A percentile compares a stretch with the other conserved stretches of the same genome.
These are phyloP conservation scores for Mizuhopecten yessoensis DNA, from an alignment of 1,140 invertebrate genomes.

Conservation along the genomic window DNA sequence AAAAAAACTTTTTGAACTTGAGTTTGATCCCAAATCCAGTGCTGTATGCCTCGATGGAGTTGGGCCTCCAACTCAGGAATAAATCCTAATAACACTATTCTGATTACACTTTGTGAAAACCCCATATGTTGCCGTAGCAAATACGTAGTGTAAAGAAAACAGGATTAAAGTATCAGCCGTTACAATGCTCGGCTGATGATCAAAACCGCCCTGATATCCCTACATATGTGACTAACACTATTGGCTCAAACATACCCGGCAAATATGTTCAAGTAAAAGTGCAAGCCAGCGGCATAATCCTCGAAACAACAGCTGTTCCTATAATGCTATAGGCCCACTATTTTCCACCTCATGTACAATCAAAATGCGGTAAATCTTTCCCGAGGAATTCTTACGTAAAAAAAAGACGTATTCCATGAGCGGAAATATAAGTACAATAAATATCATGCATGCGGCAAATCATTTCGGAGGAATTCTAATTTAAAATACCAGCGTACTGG, in stretches of 20 bases:
- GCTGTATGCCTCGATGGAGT: neutral
- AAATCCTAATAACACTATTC: slow-evolving; percentile 12
- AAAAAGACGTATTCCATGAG: neutral
- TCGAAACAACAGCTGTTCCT: neutral
- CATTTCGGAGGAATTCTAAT: slow-evolving; percentile 16
- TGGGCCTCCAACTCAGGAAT: neutral
- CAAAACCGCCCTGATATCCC: neutral
- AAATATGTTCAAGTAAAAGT: slow-evolving; percentile 40
- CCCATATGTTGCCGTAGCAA: neutral
- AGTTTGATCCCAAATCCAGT: neutral
- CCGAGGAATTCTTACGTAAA: neutral
- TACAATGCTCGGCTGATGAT: neutral
- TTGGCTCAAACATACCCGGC: neutral
- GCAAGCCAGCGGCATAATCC: neutral
- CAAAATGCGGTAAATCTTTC: slow-evolving; percentile 27
- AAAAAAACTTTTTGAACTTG: slow-evolving; percentile 14
- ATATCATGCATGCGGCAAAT: slow-evolving; percentile 21
- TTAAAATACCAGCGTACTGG: neutral
- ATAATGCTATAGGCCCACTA: neutral
- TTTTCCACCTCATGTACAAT: slow-evolving; percentile 27
- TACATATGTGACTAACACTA: slow-evolving; percentile 13
- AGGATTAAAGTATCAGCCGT: neutral
- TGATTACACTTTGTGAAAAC: slow-evolving; percentile 28
- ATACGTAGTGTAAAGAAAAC: neutral
- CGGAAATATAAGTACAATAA: slow-evolving; percentile 11